These are phyloP conservation scores for Papilio gigon DNA, from an alignment of 2,888 invertebrate species.

Conservation along the genomic window DNA sequence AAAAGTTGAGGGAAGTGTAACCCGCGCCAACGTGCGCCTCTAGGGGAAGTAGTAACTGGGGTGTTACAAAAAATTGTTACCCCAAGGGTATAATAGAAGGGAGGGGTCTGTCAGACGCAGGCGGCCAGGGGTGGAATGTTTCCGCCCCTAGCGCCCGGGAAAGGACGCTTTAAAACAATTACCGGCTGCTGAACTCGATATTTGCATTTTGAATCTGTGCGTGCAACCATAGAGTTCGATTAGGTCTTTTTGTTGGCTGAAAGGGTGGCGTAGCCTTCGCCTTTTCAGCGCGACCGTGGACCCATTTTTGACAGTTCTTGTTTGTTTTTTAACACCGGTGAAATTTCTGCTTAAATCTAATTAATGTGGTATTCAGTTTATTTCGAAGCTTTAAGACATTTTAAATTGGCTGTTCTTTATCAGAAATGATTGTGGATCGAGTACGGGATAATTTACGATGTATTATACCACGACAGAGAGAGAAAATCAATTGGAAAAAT, in stretches of 20 bases:
- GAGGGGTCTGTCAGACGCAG: slow-evolving; percentile 68
- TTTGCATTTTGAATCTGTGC: slow-evolving; percentile 57
- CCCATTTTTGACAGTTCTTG: slow-evolving; percentile 31
- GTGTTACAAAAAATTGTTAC: slow-evolving; percentile 77
- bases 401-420: slow-evolving; percentile 1
- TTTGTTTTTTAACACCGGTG: slow-evolving; percentile 13
- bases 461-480: too few relatives aligned
- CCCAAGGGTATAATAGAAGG: slow-evolving; percentile 59
- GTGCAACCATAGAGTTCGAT: slow-evolving; percentile 44
- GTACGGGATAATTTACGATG: too few relatives aligned
- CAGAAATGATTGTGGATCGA: too few relatives aligned
- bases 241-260: slow-evolving; percentile 42
- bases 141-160: slow-evolving; percentile 50
- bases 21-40: slow-evolving; percentile 35
- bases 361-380: background rate
- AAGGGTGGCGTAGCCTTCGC: slow-evolving; percentile 40
- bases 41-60: slow-evolving; percentile 50
- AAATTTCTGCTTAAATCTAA: slow-evolving; percentile 2
- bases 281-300: slow-evolving; percentile 37
- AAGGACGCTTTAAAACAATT: slow-evolving; percentile 65
- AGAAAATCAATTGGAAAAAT: too few relatives aligned
- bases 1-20: slow-evolving; percentile 28
- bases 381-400: background rate
- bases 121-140: slow-evolving; percentile 53
- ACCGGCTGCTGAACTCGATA: slow-evolving; percentile 55